Evolutionary conservation across 2,888 invertebrate species (phyloP).

Genomic region (Diploptera punctata): DNA sequence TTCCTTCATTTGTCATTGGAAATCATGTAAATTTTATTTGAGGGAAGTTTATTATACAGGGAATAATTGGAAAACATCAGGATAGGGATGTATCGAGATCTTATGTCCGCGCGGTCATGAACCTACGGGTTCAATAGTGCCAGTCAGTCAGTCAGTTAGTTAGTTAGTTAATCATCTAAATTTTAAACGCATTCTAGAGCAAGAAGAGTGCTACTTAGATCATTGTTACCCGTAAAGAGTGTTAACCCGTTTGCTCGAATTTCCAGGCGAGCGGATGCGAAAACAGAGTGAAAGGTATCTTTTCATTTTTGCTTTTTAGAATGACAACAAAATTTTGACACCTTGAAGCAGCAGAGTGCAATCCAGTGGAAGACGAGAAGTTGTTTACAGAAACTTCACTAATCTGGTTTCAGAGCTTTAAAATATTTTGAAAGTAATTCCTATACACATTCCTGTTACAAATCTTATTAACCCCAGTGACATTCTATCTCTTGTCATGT

Average conservation of each 20-base stretch:
- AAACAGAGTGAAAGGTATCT: not conserved
- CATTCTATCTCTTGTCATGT: not conserved
- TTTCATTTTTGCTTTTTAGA: slow-evolving; percentile 12
- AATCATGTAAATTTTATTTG: too few relatives aligned
- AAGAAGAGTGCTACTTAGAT: not conserved
- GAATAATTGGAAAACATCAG: too few relatives aligned
- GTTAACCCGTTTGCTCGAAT: not conserved
- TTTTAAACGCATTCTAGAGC: too few relatives aligned
- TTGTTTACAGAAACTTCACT: not conserved
- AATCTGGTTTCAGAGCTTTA: slow-evolving; percentile 12
- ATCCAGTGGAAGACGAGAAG: not conserved
- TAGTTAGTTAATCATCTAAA: too few relatives aligned
- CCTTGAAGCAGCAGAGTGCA: not conserved
- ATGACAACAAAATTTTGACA: slow-evolving; percentile 19
- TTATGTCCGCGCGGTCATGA: too few relatives aligned
- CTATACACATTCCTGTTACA: not conserved
- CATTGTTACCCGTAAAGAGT: not conserved
- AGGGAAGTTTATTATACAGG: too few relatives aligned
- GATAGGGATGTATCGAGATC: too few relatives aligned
- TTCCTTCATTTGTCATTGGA: too few relatives aligned
- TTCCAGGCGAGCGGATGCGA: slow-evolving; percentile 12
- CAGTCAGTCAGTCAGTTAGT: too few relatives aligned
- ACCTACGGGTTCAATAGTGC: too few relatives aligned
- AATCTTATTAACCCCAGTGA: too few relatives aligned
- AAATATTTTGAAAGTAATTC: slow-evolving; percentile 12